These are phyloP conservation scores for Biston betularia DNA, from an alignment of 2,888 invertebrate genomes.

Conservation along the genomic window DNA sequence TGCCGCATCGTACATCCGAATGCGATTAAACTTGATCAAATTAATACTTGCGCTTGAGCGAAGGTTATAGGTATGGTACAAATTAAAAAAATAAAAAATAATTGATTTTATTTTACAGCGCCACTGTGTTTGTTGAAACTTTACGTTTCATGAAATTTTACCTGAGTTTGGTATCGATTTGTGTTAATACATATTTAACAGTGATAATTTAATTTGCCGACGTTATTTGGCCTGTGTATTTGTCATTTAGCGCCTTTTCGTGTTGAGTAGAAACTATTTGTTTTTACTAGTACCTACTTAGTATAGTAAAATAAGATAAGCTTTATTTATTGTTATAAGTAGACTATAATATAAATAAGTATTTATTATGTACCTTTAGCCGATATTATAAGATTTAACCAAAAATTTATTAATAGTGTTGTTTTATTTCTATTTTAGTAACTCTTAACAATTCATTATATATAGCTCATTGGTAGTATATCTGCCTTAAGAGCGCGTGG, in stretches of 20 bases:
- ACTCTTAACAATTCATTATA: too few relatives aligned
- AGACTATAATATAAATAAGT: neutral
- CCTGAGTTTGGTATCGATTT: neutral
- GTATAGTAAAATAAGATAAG: constrained; percentile 9
- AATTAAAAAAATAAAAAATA: too few relatives aligned
- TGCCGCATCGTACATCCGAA: too few relatives aligned
- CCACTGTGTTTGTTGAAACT: too few relatives aligned
- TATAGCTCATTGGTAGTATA: too few relatives aligned
- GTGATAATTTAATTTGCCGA: constrained; percentile 2
- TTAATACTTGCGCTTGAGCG: too few relatives aligned
- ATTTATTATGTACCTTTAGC: constrained; percentile 7
- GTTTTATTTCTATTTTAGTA: too few relatives aligned
- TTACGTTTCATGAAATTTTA: too few relatives aligned
- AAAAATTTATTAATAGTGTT: neutral
- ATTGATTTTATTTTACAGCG: too few relatives aligned
- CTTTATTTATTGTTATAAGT: neutral
- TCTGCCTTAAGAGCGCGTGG: too few relatives aligned
- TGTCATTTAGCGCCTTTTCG: constrained; percentile 21
- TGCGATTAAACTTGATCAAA: too few relatives aligned
- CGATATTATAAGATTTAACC: neutral
- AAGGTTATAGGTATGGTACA: too few relatives aligned
- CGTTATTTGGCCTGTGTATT: neutral
- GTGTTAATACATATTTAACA: neutral
- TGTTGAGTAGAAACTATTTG: constrained; percentile 30
- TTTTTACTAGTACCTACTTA: constrained; percentile 22